These are phyloP conservation scores for Drosophila pruinosa DNA, from an alignment of 1,140 invertebrate genomes.

Conservation along the genomic window DNA sequence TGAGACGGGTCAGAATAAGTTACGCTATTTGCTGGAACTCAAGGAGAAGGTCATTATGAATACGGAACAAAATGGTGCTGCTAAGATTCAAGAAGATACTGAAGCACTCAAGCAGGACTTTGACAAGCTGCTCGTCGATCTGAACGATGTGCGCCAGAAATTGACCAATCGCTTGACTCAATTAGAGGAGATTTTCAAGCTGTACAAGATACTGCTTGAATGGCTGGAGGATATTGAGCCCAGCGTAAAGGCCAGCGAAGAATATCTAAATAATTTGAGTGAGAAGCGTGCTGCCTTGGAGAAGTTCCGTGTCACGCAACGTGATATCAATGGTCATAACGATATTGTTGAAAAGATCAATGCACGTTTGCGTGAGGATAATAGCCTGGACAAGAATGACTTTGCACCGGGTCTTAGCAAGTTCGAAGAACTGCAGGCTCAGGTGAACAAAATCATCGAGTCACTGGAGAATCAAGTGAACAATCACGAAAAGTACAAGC, in stretches of 20 bases:
- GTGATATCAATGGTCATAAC: conserved; percentile 90
- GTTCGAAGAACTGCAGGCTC: conserved; percentile 88
- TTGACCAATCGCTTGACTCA: conserved; percentile 88
- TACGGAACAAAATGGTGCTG: conserved; percentile 92
- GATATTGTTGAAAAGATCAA: conserved; percentile 90
- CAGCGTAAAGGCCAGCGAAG: conserved; percentile 89
- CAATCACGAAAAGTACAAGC: conserved; percentile 93
- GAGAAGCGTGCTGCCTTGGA: conserved; percentile 94
- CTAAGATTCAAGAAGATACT: conserved; percentile 94
- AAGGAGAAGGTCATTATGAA: conserved; percentile 96
- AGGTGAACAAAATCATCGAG: conserved; percentile 87
- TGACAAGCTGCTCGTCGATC: conserved; percentile 91
- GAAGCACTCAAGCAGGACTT: conserved; percentile 94
- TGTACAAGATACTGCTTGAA: conserved; percentile 89
- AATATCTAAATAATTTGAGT: conserved; percentile 91
- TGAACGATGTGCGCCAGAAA: conserved; percentile 90
- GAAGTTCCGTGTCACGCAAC: conserved; percentile 90
- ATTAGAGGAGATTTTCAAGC: conserved; percentile 93
- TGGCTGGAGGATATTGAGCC: conserved; percentile 94
- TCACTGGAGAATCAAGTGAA: conserved; percentile 92
- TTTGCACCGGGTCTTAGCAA: conserved; percentile 88
- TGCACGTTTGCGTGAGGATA: conserved; percentile 86
- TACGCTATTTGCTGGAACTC: conserved; percentile 93
- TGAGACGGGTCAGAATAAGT: conserved; percentile 95
- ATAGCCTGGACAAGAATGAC: conserved; percentile 86